Evolutionary conservation across 2,888 invertebrate species (phyloP).

Genomic region (Cheilosia impressa): DNA sequence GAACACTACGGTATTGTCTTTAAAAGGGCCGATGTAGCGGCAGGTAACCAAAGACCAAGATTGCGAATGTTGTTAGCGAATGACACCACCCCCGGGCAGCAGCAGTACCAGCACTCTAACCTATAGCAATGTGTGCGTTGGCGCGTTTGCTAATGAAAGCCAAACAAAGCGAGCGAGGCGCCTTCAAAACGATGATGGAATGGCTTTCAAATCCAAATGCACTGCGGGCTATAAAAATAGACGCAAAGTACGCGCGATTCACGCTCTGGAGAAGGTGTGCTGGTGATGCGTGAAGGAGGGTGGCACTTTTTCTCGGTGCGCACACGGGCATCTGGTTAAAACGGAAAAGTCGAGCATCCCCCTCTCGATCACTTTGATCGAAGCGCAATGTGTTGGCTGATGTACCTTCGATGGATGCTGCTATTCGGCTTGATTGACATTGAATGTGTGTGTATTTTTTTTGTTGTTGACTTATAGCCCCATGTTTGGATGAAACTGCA

Average conservation of each 20-base stretch:
- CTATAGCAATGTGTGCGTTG: background rate
- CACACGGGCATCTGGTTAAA: slow-evolving; percentile 30
- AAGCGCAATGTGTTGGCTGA: slow-evolving; percentile 56
- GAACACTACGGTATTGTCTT: slow-evolving; percentile 44
- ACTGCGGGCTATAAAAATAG: slow-evolving; percentile 16
- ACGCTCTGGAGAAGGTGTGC: slow-evolving; percentile 20
- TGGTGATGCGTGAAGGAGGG: slow-evolving; percentile 36
- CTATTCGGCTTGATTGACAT: slow-evolving; percentile 59
- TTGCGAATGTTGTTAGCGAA: slow-evolving; percentile 43
- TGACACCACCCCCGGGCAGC: slow-evolving; percentile 37
- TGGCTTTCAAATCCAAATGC: slow-evolving; percentile 27
- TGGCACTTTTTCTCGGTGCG: slow-evolving; percentile 6
- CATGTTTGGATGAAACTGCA: slow-evolving; percentile 44
- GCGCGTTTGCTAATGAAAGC: slow-evolving; percentile 36
- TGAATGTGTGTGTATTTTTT: slow-evolving; percentile 28
- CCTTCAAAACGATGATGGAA: slow-evolving; percentile 61
- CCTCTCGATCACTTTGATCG: slow-evolving; percentile 58
- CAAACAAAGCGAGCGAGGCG: slow-evolving; percentile 57
- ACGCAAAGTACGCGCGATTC: slow-evolving; percentile 6
- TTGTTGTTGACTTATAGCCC: slow-evolving; percentile 26
- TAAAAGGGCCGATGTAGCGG: slow-evolving; percentile 52
- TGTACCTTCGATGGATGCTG: slow-evolving; percentile 19
- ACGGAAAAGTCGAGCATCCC: slow-evolving; percentile 16
- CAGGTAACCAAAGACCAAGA: slow-evolving; percentile 51
- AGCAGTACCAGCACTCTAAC: too few species aligned